These are phyloP conservation scores for Clarias macrocephalus DNA, from an alignment of 2,113 vertebrate genomes.

Conservation along the genomic window DNA sequence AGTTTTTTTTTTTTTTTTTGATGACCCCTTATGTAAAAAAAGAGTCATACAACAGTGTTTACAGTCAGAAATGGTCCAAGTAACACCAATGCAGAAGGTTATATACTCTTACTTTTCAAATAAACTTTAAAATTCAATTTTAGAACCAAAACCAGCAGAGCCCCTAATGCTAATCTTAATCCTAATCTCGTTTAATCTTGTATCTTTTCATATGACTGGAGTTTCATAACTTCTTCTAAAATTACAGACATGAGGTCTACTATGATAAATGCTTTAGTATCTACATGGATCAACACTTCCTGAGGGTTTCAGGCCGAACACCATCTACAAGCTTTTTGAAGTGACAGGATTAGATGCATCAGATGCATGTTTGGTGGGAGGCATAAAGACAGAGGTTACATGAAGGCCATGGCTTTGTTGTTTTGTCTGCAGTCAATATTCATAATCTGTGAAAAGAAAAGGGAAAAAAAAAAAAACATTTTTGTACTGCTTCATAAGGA, in stretches of 20 bases:
- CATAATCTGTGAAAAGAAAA: conserved; percentile 15
- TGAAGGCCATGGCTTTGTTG: conserved; percentile 8
- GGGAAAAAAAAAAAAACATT: neutral
- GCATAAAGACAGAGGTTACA: neutral
- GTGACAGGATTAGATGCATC: neutral
- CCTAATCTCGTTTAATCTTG: neutral
- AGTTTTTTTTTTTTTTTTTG: no score
- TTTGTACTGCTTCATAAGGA: conserved; percentile 1
- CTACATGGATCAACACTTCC: no score
- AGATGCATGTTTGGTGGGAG: neutral
- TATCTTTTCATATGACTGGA: neutral
- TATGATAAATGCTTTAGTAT: neutral
- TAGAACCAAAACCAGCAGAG: neutral
- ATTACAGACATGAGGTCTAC: neutral
- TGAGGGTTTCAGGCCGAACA: no score
- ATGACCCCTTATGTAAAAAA: no score
- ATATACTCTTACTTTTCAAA: no score
- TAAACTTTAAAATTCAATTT: no score
- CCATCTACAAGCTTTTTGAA: neutral
- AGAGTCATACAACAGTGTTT: no score
- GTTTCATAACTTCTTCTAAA: neutral
- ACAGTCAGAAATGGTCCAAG: no score
- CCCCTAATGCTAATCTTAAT: neutral
- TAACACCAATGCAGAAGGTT: no score
- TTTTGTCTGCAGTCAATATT: conserved; percentile 19